Conservation (phyloP, 2,888 invertebrate species). For the Leptinotarsa juncta region DNA sequence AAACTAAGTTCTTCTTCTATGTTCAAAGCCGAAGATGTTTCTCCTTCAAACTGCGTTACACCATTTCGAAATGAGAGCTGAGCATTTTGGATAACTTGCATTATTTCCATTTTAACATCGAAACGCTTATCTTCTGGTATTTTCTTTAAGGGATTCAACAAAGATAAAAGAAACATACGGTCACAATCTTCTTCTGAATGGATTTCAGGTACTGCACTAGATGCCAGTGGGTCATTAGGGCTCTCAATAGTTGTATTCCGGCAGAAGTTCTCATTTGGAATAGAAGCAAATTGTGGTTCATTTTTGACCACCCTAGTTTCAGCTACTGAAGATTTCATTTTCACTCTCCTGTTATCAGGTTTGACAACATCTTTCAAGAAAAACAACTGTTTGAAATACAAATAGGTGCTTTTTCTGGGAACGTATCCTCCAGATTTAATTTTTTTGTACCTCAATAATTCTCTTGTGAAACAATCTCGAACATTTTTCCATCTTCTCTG, state of each 20-base stretch:
- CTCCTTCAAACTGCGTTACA: neutral
- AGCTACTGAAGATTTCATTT: neutral
- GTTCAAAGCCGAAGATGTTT: neutral
- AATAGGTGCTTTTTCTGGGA: slow-evolving; percentile 19
- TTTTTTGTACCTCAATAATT: slow-evolving; percentile 6
- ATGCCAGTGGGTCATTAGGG: neutral
- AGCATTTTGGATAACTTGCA: slow-evolving; percentile 20
- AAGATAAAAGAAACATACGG: slow-evolving; percentile 22
- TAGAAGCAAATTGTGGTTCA: neutral
- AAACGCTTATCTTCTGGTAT: slow-evolving; percentile 17
- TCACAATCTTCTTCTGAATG: neutral
- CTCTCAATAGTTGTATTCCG: neutral
- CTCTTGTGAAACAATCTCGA: slow-evolving; percentile 21
- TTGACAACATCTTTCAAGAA: slow-evolving; percentile 22
- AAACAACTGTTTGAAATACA: slow-evolving; percentile 21
- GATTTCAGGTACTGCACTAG: neutral
- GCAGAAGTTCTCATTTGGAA: neutral
- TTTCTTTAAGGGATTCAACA: slow-evolving; percentile 12
- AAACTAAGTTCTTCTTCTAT: slow-evolving; percentile 16
- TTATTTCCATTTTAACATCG: slow-evolving; percentile 25
- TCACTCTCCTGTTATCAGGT: neutral
- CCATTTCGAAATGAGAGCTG: neutral
- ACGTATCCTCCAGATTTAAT: neutral
- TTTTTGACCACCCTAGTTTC: neutral
- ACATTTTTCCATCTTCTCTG: slow-evolving; percentile 24